Evolutionary conservation across 2,888 invertebrate genomes (phyloP), one percentile per base, ranked within the genome.

Genomic region (Ophion slaviceki): DNA sequence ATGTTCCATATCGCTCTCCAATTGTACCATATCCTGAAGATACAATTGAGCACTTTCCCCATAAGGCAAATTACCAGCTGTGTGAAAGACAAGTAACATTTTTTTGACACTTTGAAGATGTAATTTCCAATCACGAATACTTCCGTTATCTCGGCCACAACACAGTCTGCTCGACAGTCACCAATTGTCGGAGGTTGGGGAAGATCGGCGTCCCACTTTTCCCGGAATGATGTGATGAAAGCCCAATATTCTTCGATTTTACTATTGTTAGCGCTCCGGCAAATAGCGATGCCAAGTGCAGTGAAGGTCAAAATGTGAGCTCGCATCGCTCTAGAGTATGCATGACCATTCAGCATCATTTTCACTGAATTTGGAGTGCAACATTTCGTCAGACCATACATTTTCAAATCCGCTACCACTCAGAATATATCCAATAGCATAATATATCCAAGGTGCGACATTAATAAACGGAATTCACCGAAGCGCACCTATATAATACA

Each of bases 31-130:
- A 72, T 89, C 87, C 80, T 90, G 90, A 11, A 90, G 67, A 82
- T 89, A 89, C 32, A 90, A 53, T 61, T 88, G 88, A 10, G 79
- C 85, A 77, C 85, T 87, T 82, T 88, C 88, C 17, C 88, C 88
- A 77, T 90, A 89, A 2, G 68, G 59, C 6, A 88, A 88, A 80
- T 92, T 91, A 1, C 90, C 91, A 64, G 82, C 79, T 14, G 87
- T 85, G 59, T 88, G 87, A 67, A 87, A 89, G 53, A 84, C 67
- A 14, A 87, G 88, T 28, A 89, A 36, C 84, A 89, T 88, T 74
- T 84, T 45, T 17, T 79, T 62, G 24, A 89, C 82, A 84, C 85
- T 84, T 59, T 80, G 64, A 24, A 90, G 74, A 70, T 89, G 86
- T 40, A 86, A 70, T 8, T 85, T 64, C 87, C 88, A 88, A 59